Base-by-base conservation (phyloP, 1,140 invertebrate genomes). In the Drosophila mojavensis region DNA sequence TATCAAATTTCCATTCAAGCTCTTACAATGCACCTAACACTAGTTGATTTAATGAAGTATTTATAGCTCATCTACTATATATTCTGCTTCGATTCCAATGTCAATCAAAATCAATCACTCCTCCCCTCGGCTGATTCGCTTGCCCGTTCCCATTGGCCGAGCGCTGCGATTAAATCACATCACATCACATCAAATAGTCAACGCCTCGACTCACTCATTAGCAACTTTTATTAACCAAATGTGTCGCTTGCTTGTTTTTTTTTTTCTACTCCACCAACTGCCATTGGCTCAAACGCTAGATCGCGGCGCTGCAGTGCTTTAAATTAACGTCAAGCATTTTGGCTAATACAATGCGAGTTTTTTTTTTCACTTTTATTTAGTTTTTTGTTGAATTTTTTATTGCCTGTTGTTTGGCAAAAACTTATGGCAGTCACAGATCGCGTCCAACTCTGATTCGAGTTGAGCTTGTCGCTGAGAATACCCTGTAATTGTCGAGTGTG, bases 151-250 rank as follows among this genome's bases (percentile, higher is more conserved):
- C 26, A 81, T 81, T 84, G 81, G 81, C 53, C 41, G 51, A 39
- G 50, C 24, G 24, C 7, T 50, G 61, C 45, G 68, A 50, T 58
- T 53, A 56, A 50, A n/a, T n/a, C n/a, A n/a, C n/a, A 73, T 64
- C 33, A 55, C 77, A 73, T 71, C 78, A 67, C 61, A 60, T 50
- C 68, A 36, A 55, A 69, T 68, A 78, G 72, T 84, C 74, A 68
- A 76, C 79, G 75, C 81, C 81, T 84, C 68, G 75, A 43, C 43
- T 48, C 54, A 78, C 81, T 84, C 81, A 85, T 85, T 85, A 85
- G 81, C 78, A 80, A 78, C 69, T 85, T 85, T 85, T 85, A 85
- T 85, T 85, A 85, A 75, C 81, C 81, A 85, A 85, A 85, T 78
- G 74, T 85, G 81, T 85, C 66, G 45, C 41, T 4, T 43, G 73